Conservation (phyloP, 1,140 invertebrate species). For the Diorhabda sublineata region DNA sequence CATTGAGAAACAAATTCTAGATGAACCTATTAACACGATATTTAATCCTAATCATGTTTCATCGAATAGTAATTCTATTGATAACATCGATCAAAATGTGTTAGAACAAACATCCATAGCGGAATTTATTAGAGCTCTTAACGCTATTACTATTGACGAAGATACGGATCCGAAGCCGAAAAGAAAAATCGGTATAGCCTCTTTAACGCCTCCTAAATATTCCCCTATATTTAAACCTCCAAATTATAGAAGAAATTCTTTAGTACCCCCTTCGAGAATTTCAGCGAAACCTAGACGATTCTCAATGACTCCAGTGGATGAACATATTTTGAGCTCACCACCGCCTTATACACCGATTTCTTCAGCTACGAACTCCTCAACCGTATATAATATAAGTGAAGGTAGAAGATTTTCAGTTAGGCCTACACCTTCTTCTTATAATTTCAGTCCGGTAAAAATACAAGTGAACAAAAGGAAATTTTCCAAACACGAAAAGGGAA, state of each 20-base stretch:
- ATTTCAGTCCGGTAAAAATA: conserved; percentile 29
- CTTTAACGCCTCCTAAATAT: conserved; percentile 41
- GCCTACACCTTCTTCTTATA: conserved; percentile 3
- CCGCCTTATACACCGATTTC: conserved; percentile 14
- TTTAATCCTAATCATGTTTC: background rate
- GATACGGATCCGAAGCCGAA: conserved; percentile 41
- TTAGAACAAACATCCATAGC: conserved; percentile 73
- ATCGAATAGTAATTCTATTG: background rate
- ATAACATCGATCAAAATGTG: conserved; percentile 47
- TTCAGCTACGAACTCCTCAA: conserved; percentile 5
- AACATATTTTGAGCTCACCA: conserved; percentile 24
- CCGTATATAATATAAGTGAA: background rate
- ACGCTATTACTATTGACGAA: conserved; percentile 47
- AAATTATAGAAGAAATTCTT: conserved; percentile 26
- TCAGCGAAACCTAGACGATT: conserved; percentile 41
- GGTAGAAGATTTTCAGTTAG: conserved; percentile 24
- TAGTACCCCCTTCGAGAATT: conserved; percentile 16
- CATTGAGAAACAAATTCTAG: conserved; percentile 36
- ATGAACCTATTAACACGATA: conserved; percentile 4
- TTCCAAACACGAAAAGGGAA: conserved; percentile 20
- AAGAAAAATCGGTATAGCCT: conserved; percentile 55
- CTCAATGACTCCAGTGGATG: conserved; percentile 49
- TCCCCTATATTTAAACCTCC: conserved; percentile 21
- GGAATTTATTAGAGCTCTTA: conserved; percentile 66
- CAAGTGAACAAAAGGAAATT: conserved; percentile 31